Evolutionary conservation across 2,113 vertebrate species (phyloP), one percentile per base, ranked within the genome.

Genomic region (Dendropsophus ebraccatus): DNA sequence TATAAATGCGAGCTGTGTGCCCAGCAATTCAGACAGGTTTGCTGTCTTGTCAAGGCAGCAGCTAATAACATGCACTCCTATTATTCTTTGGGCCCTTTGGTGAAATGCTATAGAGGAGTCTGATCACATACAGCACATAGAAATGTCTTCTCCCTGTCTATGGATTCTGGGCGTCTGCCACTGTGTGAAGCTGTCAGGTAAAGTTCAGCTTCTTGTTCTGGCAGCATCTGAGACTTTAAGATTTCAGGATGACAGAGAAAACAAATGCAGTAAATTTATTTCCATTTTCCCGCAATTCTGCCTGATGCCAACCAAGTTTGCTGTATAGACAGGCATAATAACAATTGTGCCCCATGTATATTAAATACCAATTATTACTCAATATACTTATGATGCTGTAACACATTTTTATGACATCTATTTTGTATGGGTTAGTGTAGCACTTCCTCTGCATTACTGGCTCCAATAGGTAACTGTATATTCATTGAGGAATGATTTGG

Each of bases 1-100:
- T 69, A 19, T 58, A 37, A 45, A n/a, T 49, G 49, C 41, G 84
- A 49, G 52, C 72, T 73, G 47, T 72, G 50, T 69, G 60, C 49
- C 47, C 80, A 41, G n/a, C 23, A 19, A 70, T 79, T 77, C 75
- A 56, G 62, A 67, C 84, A 56, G 84, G 49, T 70, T 54, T 58
- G 25, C 49, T 73, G 73, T 49, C 80, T 86, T 81, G 77, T 70
- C 67, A 49, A 30, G 52, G 78, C 50, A 62, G 62, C 45, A 74
- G 78, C 69, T 81, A 81, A 74, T 87, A 70, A 41, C 19, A 81
- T 74, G 47, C 67, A 73, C 81, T 87, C 41, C 85, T 81, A 74
- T 81, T 87, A 87, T 78, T 81, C 84, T 74, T 70, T 62, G 70
- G 84, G 84, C 67, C 78, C 78, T 62, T 81, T 74, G 76, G 76